Percentiles rank a stretch among this genome's conserved stretches.
These are phyloP conservation scores for Cassiopea andromeda DNA, from an alignment of 30 jellyfish, hydroid and myxozoan species.

Conservation along the genomic window DNA sequence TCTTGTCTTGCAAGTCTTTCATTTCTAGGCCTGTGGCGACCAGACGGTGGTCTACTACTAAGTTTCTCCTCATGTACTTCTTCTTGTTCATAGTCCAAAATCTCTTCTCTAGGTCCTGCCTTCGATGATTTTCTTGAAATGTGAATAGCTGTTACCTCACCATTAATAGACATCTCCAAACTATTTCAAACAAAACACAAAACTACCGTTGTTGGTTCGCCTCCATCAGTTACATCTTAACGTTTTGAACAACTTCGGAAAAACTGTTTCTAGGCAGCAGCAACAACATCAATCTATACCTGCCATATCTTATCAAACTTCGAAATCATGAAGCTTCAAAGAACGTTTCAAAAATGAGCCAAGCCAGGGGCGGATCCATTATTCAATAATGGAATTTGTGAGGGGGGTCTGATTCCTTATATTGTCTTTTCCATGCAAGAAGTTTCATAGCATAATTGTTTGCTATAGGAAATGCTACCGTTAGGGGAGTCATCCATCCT, in stretches of 20 bases:
- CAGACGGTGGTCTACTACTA: slow-evolving; percentile 39
- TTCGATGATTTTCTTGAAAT: slow-evolving; percentile 58
- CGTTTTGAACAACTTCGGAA: neutral
- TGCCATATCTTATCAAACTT: neutral
- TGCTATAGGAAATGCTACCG: too few species aligned
- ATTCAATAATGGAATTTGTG: too few species aligned
- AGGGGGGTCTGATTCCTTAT: too few species aligned
- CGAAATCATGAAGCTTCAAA: too few species aligned
- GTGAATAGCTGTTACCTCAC: slow-evolving; percentile 66
- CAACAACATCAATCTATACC: slow-evolving; percentile 19
- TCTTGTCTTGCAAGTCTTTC: slow-evolving; percentile 15
- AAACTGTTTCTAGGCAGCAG: slow-evolving; percentile 47
- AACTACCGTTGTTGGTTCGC: neutral
- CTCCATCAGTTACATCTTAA: neutral
- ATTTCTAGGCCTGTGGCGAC: slow-evolving; percentile 29
- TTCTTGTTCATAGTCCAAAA: neutral
- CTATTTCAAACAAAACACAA: neutral
- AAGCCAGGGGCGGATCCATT: too few species aligned
- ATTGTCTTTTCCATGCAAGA: too few species aligned
- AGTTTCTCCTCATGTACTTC: slow-evolving; percentile 29
- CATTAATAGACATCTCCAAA: slow-evolving; percentile 51
- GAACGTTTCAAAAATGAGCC: too few species aligned
- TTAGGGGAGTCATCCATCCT: too few species aligned
- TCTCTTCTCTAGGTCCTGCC: slow-evolving; percentile 6
- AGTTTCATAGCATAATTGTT: too few species aligned